These are phyloP conservation scores for Choristoneura fumiferana DNA, from an alignment of 1,140 invertebrate genomes.

Conservation along the genomic window DNA sequence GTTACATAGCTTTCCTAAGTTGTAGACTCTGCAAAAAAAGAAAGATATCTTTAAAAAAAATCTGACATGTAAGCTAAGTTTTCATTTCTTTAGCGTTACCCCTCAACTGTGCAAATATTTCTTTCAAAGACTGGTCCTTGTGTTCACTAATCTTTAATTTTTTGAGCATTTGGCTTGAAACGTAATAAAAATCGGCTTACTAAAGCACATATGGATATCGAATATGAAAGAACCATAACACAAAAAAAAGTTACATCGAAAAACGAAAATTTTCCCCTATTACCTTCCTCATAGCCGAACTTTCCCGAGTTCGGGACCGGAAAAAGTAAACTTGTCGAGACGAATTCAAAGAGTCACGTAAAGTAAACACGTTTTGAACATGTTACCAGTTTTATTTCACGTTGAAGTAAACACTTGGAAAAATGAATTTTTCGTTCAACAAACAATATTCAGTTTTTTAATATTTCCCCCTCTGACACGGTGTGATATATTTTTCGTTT, in stretches of 20 bases:
- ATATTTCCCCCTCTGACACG: constrained; percentile 34
- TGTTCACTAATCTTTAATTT: constrained; percentile 43
- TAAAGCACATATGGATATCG: constrained; percentile 39
- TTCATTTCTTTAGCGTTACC: constrained; percentile 6
- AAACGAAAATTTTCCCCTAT: not conserved
- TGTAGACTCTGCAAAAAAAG: too few relatives aligned
- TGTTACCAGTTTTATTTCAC: constrained; percentile 50
- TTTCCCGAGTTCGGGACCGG: constrained; percentile 18
- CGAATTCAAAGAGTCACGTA: constrained; percentile 32
- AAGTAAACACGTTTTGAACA: constrained; percentile 44
- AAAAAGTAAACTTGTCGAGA: constrained; percentile 36
- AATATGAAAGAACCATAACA: constrained; percentile 38
- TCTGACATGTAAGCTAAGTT: not conserved
- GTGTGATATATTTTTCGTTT: constrained; percentile 20
- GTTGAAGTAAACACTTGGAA: constrained; percentile 41
- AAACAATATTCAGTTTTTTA: constrained; percentile 47
- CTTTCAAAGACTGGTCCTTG: constrained; percentile 33
- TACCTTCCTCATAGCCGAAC: constrained; percentile 8
- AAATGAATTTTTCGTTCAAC: constrained; percentile 43
- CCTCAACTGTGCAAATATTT: constrained; percentile 12
- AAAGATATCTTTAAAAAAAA: too few relatives aligned
- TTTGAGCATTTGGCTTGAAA: constrained; percentile 47
- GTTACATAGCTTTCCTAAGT: too few relatives aligned
- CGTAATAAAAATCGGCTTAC: constrained; percentile 60
- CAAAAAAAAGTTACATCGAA: constrained; percentile 18